A percentile compares a stretch with the other conserved stretches of the same genome.
These are phyloP conservation scores for Melanocharis versteri DNA, from an alignment of 2,113 vertebrate species.

Conservation along the genomic window DNA sequence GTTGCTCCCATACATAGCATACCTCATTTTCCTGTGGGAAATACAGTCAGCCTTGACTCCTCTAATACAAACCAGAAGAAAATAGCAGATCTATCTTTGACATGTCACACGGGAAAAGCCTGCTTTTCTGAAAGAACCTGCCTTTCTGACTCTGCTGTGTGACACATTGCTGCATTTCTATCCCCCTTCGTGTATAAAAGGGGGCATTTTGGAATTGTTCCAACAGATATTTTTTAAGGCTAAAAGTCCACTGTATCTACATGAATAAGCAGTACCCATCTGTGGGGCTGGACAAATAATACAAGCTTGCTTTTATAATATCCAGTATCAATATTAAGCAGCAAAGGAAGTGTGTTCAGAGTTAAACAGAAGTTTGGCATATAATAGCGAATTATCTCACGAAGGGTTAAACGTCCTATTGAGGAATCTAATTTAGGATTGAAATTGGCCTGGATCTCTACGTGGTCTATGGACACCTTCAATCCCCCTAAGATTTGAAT, in stretches of 20 bases:
- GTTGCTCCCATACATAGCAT: background rate
- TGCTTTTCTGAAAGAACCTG: background rate
- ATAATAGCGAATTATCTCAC: background rate
- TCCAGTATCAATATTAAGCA: background rate
- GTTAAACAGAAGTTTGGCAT: background rate
- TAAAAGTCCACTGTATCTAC: background rate
- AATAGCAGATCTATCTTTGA: background rate
- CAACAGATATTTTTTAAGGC: background rate
- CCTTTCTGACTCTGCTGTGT: background rate
- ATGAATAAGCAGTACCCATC: background rate
- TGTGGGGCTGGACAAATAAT: background rate
- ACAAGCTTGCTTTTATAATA: background rate
- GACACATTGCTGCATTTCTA: background rate
- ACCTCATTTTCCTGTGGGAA: background rate
- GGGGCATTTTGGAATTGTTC: background rate
- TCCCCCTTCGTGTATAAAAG: background rate
- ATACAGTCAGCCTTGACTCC: background rate
- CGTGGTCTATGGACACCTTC: accelerated
- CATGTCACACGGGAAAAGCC: background rate
- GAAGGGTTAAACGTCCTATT: background rate
- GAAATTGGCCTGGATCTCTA: background rate
- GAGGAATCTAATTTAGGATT: background rate
- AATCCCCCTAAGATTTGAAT: background rate
- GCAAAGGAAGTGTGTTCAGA: background rate
- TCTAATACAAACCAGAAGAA: background rate